Conservation (phyloP, 2,888 invertebrate species). For the Phymatocera aterrima region DNA sequence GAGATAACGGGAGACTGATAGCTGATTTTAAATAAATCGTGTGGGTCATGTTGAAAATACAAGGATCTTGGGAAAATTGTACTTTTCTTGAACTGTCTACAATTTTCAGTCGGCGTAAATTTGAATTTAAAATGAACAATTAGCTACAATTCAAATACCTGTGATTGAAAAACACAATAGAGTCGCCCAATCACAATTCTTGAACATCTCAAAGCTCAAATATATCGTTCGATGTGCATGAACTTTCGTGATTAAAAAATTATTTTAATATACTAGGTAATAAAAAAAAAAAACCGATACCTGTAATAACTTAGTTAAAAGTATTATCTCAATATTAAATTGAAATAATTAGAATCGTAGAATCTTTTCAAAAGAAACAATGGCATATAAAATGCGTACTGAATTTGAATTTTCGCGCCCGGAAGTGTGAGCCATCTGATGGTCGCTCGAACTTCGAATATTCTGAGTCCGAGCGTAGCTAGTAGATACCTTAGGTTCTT, state of each 20-base stretch:
- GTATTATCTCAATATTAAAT: not conserved
- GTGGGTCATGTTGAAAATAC: too few relatives aligned
- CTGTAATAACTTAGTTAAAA: not conserved
- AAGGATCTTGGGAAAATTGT: too few relatives aligned
- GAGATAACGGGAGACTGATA: too few relatives aligned
- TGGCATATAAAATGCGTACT: not conserved
- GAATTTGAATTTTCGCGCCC: conserved; percentile 1
- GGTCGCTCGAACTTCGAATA: conserved; percentile 12
- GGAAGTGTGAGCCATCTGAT: conserved; percentile 24
- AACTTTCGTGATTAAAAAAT: not conserved
- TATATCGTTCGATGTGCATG: not conserved
- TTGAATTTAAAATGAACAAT: not conserved
- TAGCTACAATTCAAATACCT: not conserved
- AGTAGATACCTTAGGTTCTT: conserved; percentile 55
- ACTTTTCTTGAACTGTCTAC: too few relatives aligned
- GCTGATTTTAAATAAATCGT: too few relatives aligned
- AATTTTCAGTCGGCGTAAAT: too few relatives aligned
- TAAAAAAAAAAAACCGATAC: not conserved
- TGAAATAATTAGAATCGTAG: not conserved
- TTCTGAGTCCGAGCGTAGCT: conserved; percentile 1
- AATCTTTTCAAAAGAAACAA: not conserved
- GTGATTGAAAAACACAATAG: not conserved
- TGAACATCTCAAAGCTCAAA: not conserved
- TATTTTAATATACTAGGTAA: not conserved
- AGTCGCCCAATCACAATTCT: not conserved